These are phyloP conservation scores for Noctua fimbriata DNA, from an alignment of 2,888 invertebrate genomes.

Conservation along the genomic window DNA sequence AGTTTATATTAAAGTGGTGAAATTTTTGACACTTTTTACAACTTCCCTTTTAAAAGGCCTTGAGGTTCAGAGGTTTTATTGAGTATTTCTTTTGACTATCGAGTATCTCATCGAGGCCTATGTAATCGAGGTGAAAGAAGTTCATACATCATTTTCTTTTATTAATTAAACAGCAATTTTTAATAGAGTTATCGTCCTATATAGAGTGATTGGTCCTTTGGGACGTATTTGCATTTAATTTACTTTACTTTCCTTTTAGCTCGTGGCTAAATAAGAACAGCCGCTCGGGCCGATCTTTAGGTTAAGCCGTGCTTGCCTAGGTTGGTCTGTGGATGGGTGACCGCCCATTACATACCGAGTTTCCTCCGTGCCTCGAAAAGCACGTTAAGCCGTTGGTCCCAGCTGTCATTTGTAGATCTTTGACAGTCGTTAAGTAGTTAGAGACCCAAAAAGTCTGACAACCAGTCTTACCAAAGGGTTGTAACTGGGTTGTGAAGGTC, in stretches of 20 bases:
- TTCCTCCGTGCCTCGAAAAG: too few relatives aligned
- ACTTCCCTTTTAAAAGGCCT: conserved; percentile 54
- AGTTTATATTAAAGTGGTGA: conserved; percentile 44
- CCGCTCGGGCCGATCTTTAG: too few relatives aligned
- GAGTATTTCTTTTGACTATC: conserved; percentile 24
- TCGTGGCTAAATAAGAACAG: too few relatives aligned
- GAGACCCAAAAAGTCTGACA: too few relatives aligned
- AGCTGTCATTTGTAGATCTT: too few relatives aligned
- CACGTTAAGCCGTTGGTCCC: too few relatives aligned
- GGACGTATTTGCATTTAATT: neutral
- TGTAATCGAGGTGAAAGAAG: conserved; percentile 15
- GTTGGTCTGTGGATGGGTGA: too few relatives aligned
- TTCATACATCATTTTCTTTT: neutral
- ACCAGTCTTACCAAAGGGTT: too few relatives aligned
- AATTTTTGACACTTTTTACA: conserved; percentile 54
- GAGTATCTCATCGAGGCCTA: neutral
- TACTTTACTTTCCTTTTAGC: neutral
- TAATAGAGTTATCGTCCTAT: neutral
- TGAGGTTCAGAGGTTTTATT: conserved; percentile 35
- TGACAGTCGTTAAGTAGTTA: too few relatives aligned
- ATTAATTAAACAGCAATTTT: neutral
- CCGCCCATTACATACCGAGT: too few relatives aligned
- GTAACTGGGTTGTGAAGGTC: too few relatives aligned
- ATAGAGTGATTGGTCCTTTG: neutral
- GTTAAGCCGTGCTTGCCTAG: too few relatives aligned